phyloP scores from a whole-genome alignment of 2,797 vertebrate genomes.

The Holocentrus rufus region DNA sequence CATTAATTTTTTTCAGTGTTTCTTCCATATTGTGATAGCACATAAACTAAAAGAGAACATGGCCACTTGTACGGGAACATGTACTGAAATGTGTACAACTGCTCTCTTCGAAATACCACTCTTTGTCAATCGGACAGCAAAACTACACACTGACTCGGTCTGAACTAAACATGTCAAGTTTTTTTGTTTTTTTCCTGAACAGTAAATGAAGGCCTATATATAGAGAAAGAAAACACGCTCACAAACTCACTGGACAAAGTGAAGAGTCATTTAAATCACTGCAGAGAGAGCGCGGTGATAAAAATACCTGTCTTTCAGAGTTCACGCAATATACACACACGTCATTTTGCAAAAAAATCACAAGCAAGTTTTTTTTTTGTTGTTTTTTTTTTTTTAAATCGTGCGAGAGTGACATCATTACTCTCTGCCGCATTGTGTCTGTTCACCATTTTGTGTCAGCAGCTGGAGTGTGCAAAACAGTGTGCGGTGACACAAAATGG shows the following conservation, averaged over 20 bases:
- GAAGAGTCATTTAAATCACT: slow-evolving; percentile 73
- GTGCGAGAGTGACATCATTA: slow-evolving; percentile 26
- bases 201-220: slow-evolving; percentile 73
- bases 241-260: slow-evolving; percentile 72
- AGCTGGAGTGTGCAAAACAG: slow-evolving; percentile 27
- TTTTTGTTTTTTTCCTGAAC: slow-evolving; percentile 68
- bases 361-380: slow-evolving; percentile 51
- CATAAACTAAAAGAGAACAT: slow-evolving; percentile 71
- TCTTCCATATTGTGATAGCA: slow-evolving; percentile 63
- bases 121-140: slow-evolving; percentile 46
- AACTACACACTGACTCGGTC: slow-evolving; percentile 34
- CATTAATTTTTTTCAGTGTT: slow-evolving; percentile 58
- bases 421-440: slow-evolving; percentile 52
- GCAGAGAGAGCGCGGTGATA: slow-evolving; percentile 64
- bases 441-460: slow-evolving; percentile 59
- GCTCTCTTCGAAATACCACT: slow-evolving; percentile 53
- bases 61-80: slow-evolving; percentile 60
- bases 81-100: slow-evolving; percentile 63
- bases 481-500: slow-evolving; percentile 62
- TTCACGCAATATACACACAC: slow-evolving; percentile 65
- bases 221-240: slow-evolving; percentile 61
- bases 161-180: slow-evolving; percentile 60
- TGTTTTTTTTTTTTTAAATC: slow-evolving; percentile 28
- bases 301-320: slow-evolving; percentile 66
- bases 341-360: slow-evolving; percentile 66